These are phyloP conservation scores for Apostichopus leukothele DNA, from an alignment of 53 echinoderm and acorn worm genomes.

Conservation along the genomic window DNA sequence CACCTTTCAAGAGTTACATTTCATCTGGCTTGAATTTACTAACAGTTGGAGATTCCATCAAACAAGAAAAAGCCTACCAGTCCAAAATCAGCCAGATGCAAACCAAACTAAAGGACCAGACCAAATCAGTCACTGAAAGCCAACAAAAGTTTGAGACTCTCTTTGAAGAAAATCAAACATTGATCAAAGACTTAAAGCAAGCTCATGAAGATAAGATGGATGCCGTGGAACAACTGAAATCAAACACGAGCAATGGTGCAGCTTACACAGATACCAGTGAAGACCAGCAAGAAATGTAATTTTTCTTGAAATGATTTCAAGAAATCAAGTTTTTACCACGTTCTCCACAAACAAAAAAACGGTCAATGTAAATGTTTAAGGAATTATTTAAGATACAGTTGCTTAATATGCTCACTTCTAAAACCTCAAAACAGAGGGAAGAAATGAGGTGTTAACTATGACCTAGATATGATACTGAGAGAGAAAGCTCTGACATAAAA, in stretches of 20 bases:
- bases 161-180: background rate
- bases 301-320: too few species aligned
- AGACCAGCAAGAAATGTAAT: background rate
- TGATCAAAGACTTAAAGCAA: background rate
- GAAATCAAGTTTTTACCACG: too few species aligned
- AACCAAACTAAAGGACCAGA: background rate
- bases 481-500: too few species aligned
- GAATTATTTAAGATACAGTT: too few species aligned
- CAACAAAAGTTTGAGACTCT: background rate
- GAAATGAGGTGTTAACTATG: too few species aligned
- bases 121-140: background rate
- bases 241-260: background rate
- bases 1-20: too few species aligned
- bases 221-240: background rate
- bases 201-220: background rate
- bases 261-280: background rate
- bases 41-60: background rate
- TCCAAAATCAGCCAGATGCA: background rate
- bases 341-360: too few species aligned
- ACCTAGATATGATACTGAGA: too few species aligned
- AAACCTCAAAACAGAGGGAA: too few species aligned
- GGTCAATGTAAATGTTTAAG: too few species aligned
- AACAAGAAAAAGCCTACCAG: background rate
- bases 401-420: too few species aligned
- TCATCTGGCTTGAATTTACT: background rate